Evolutionary conservation across 2,113 vertebrate species (phyloP).

Genomic region (Xenotilapia longispinis): DNA sequence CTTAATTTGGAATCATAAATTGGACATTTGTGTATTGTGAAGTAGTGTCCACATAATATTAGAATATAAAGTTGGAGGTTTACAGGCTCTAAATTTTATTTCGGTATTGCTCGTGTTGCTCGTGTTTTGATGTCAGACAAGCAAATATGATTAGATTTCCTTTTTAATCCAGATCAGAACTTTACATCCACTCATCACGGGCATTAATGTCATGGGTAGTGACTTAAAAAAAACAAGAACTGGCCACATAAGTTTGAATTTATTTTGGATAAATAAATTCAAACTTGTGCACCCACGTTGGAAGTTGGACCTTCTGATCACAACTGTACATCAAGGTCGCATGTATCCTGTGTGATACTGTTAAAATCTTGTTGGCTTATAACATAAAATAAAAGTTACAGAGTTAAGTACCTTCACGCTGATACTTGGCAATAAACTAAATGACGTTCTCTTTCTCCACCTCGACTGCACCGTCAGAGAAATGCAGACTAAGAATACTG

Average conservation of each 20-base stretch:
- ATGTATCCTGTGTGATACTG: not conserved
- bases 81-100: not conserved
- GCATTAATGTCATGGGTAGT: not conserved
- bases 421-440: not conserved
- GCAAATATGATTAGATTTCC: not conserved
- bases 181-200: not conserved
- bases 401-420: not conserved
- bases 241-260: not conserved
- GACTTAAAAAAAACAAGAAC: not conserved
- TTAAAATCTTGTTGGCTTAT: not conserved
- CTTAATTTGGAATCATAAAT: not conserved
- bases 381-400: not conserved
- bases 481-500: not conserved
- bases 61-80: not conserved
- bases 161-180: not conserved
- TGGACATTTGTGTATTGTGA: not conserved
- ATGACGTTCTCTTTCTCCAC: not conserved
- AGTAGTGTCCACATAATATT: not conserved
- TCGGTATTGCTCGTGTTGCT: not conserved
- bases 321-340: not conserved
- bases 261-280: not conserved
- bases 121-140: not conserved
- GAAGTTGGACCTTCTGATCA: not conserved
- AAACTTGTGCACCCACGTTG: rapidly evolving
- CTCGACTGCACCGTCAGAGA: not conserved